Evolutionary conservation across 2,888 invertebrate genomes (phyloP).

Genomic region (Boloria selene): DNA sequence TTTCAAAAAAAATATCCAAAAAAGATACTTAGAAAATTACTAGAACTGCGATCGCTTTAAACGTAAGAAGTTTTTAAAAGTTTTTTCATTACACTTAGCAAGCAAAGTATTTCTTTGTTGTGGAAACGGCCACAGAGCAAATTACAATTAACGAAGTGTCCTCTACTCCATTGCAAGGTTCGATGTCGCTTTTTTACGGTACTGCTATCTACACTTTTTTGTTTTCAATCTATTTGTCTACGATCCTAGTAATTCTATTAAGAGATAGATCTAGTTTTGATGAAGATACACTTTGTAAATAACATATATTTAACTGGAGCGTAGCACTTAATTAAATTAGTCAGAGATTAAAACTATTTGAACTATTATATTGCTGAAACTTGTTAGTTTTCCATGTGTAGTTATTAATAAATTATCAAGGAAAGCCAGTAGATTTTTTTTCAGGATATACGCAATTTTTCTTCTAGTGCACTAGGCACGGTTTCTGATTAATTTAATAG

Average conservation of each 20-base stretch:
- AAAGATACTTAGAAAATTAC: slow-evolving; percentile 33
- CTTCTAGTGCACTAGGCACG: too few species aligned
- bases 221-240: slow-evolving; percentile 15
- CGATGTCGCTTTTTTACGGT: slow-evolving; percentile 3
- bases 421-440: too few species aligned
- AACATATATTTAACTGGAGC: slow-evolving; percentile 1
- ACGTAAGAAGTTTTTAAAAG: slow-evolving; percentile 37
- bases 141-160: slow-evolving; percentile 48
- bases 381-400: not conserved
- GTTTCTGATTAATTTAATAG: too few species aligned
- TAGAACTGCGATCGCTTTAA: slow-evolving; percentile 35
- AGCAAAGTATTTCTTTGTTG: slow-evolving; percentile 45
- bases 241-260: slow-evolving; percentile 11
- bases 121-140: slow-evolving; percentile 41
- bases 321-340: slow-evolving; percentile 13
- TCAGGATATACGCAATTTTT: too few species aligned
- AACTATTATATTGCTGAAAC: not conserved
- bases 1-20: slow-evolving; percentile 2
- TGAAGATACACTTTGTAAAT: not conserved
- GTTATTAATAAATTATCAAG: not conserved
- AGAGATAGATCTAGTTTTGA: slow-evolving; percentile 16
- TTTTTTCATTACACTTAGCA: slow-evolving; percentile 45
- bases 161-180: slow-evolving; percentile 23
- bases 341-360: not conserved
- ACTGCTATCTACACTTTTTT: slow-evolving; percentile 16